Evolutionary conservation across 2,113 vertebrate genomes (phyloP), one percentile per base, ranked within the genome.

Genomic region (Camelus bactrianus): DNA sequence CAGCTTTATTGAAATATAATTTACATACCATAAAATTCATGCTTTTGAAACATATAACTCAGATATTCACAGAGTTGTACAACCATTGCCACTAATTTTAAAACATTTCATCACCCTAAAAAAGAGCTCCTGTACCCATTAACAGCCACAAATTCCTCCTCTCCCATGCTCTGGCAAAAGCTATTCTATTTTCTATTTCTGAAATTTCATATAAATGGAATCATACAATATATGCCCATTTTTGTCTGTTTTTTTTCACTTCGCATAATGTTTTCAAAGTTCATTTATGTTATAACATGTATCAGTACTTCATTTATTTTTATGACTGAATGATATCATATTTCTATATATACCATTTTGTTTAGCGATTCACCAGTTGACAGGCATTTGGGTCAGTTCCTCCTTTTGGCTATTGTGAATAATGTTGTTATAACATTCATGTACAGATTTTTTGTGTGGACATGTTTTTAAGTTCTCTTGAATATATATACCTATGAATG

Each of bases 201-300:
- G 35, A 92, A 82, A 75, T 79, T 77, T 94, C 65, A 86, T 56
- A 22, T 83, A 92, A 86, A 32, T 69, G n/a, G 12, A 83, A 83
- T 92, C n/a, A 50, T 52, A 62, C 1, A 86, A 64, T 15, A 11
- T 62, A 22, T 84, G 22, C 5, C 19, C 15, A 77, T 52, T 91
- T 86, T 24, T 64, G 28, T 85, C 16, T 94, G 42, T 8, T 12
- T 64, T 62, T 20, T 93, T 84, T 75, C 8, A 69, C 50, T 75
- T 72, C 79, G 26, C 4, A 58, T 42, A 42, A 42, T 79, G 22
- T 82, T 80, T 91, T 89, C 2, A 84, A 92, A 48, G 13, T 86
- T 86, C 35, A 20, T 52, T 86, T 38, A 20, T 52, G 5, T n/a
- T 77, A 28, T 72, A 69, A 42, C 32, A 20, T 52, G 8, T 72